These are phyloP conservation scores for Tauraco hartlaubi DNA, from an alignment of 2,797 vertebrate genomes.

Conservation along the genomic window DNA sequence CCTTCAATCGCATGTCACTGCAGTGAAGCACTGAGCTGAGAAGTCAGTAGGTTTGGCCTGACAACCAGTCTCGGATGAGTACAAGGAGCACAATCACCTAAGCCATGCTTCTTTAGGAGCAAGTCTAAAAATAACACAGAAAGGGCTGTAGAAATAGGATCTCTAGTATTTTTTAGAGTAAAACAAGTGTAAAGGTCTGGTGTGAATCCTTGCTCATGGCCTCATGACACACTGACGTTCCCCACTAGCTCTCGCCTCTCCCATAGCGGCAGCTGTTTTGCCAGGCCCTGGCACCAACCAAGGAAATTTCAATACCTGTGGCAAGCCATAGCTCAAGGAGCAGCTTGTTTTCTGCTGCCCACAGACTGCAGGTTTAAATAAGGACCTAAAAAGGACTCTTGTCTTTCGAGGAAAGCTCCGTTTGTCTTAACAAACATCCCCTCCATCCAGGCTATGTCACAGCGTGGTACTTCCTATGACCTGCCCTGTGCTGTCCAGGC, in stretches of 20 bases:
- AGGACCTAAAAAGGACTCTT: neutral
- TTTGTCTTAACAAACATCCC: neutral
- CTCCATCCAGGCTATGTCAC: neutral
- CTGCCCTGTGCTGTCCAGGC: neutral
- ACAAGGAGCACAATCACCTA: neutral
- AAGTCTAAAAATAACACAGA: neutral
- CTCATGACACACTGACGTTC: neutral
- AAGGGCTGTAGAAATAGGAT: neutral
- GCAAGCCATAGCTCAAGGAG: neutral
- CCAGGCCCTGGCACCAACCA: neutral
- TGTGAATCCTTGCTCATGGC: neutral
- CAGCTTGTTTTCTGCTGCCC: constrained; percentile 5
- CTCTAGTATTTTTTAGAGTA: neutral
- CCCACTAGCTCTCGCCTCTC: neutral
- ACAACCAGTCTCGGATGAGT: neutral
- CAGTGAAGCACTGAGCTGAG: constrained; percentile 16
- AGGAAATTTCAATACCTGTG: neutral
- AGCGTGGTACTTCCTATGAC: neutral
- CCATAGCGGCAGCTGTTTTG: neutral
- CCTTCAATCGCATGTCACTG: neutral
- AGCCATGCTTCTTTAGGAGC: neutral
- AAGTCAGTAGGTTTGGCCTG: neutral
- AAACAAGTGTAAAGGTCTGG: neutral
- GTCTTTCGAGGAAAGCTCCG: neutral
- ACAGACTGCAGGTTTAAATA: neutral